Evolutionary conservation across 1,140 invertebrate genomes (phyloP).

Genomic region (Planococcus citri): DNA sequence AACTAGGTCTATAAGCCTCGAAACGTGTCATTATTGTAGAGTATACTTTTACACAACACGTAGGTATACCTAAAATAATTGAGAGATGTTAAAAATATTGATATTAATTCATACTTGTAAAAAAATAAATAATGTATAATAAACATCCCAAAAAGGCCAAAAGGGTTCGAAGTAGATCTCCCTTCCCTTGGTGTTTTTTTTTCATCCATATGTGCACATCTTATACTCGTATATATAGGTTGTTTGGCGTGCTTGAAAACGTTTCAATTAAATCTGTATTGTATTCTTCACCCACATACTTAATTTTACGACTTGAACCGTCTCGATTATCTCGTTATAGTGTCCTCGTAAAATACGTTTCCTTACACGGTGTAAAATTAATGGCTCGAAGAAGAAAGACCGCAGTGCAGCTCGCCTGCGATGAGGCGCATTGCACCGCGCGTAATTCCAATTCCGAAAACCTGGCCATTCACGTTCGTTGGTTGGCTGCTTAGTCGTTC

Average conservation of each 20-base stretch:
- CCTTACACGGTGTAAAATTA: slow-evolving; percentile 6
- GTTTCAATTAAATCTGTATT: background rate
- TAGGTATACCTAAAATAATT: too few relatives aligned
- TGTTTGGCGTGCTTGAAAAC: background rate
- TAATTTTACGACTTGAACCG: background rate
- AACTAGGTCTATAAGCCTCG: too few relatives aligned
- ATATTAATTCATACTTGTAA: background rate
- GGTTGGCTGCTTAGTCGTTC: too few relatives aligned
- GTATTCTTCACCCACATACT: slow-evolving; percentile 2
- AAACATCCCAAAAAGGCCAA: too few relatives aligned
- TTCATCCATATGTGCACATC: too few relatives aligned
- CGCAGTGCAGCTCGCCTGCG: too few relatives aligned
- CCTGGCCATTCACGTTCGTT: background rate
- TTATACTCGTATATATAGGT: too few relatives aligned
- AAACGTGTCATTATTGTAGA: slow-evolving; percentile 6
- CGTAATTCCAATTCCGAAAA: background rate
- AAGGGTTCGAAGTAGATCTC: background rate
- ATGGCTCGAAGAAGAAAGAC: background rate
- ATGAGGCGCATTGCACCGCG: too few relatives aligned
- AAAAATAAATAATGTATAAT: too few relatives aligned
- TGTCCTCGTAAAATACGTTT: slow-evolving; percentile 7
- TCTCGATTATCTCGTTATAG: background rate
- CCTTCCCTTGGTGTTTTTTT: too few relatives aligned
- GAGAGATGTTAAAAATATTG: background rate
- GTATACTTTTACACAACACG: background rate